Evolutionary conservation across 2,113 vertebrate genomes (phyloP).

Genomic region (Brevimyrus niger): DNA sequence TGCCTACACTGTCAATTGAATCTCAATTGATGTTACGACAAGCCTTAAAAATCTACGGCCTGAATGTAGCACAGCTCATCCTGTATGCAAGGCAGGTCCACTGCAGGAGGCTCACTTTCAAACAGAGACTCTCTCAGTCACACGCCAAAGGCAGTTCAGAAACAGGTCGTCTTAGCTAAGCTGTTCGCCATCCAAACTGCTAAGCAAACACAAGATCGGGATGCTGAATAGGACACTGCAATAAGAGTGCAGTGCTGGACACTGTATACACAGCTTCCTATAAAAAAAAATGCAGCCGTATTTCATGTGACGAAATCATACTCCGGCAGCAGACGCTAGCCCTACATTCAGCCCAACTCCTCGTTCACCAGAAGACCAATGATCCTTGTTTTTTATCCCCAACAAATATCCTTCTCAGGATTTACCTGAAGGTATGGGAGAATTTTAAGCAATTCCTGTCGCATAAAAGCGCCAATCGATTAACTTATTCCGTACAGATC

Average conservation of each 20-base stretch:
- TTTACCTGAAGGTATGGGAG: background rate
- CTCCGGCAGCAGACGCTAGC: background rate
- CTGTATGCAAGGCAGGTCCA: background rate
- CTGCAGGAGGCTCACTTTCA: background rate
- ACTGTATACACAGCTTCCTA: background rate
- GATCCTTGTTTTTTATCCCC: background rate
- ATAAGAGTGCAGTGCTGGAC: background rate
- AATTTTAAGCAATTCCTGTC: background rate
- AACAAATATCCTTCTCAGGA: background rate
- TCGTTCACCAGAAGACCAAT: background rate
- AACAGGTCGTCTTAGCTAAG: background rate
- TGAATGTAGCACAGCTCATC: background rate
- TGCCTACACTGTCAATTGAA: background rate
- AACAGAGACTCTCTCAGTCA: background rate
- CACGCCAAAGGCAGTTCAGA: background rate
- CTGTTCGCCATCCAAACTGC: background rate
- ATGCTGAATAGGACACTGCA: background rate
- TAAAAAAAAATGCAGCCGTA: background rate
- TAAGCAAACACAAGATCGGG: background rate
- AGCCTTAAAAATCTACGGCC: background rate
- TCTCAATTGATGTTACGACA: background rate
- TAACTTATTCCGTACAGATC: background rate
- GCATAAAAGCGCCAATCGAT: background rate
- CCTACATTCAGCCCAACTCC: background rate
- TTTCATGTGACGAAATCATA: background rate